These are phyloP conservation scores for Schizothorax lantsangensis DNA, from an alignment of 2,797 vertebrate species.

Conservation along the genomic window DNA sequence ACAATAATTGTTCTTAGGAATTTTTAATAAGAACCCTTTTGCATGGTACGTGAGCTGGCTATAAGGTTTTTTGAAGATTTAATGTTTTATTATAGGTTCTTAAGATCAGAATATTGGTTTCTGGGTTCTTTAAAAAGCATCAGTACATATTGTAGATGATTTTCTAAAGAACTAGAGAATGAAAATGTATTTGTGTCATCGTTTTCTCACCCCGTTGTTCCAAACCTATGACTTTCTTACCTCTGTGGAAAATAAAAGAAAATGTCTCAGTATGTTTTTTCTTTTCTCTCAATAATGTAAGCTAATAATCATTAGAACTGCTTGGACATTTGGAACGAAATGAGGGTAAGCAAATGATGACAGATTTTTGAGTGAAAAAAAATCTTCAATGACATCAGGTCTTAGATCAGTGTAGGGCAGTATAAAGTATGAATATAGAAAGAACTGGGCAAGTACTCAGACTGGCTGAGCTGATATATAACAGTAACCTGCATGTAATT, in stretches of 20 bases:
- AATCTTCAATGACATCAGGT: neutral
- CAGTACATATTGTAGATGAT: neutral
- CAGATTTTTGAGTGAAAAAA: neutral
- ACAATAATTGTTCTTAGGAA: neutral
- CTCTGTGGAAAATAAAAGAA: neutral
- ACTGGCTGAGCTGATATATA: neutral
- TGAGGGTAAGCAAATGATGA: too few species aligned
- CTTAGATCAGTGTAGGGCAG: neutral
- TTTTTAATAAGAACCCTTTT: neutral
- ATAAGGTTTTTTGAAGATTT: neutral
- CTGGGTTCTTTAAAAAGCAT: neutral
- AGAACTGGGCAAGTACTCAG: neutral
- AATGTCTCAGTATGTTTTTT: neutral
- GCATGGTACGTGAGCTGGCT: neutral
- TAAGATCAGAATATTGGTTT: neutral
- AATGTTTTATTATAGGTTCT: neutral
- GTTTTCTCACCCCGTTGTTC: neutral
- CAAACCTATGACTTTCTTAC: neutral
- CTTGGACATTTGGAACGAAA: neutral
- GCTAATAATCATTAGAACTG: neutral
- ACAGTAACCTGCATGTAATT: constrained; percentile 1
- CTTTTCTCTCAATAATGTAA: neutral
- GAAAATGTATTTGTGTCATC: neutral
- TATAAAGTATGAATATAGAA: neutral
- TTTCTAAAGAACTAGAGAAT: neutral